Evolutionary conservation across 2,113 vertebrate species (phyloP), one percentile per base, ranked within the genome.

Genomic region (Lagopus leucura): DNA sequence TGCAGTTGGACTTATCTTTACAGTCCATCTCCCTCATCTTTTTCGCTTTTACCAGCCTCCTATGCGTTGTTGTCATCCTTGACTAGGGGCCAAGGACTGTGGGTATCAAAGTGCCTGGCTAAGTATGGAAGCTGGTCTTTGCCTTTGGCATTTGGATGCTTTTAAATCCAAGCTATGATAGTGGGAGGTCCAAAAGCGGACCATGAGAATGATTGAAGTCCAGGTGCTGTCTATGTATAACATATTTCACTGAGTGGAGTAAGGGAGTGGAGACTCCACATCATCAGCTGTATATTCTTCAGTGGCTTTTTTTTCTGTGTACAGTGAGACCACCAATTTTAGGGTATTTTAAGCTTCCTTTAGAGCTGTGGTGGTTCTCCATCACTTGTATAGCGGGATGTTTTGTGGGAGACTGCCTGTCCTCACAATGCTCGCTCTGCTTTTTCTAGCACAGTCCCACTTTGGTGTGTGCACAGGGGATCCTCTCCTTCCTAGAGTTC

Each of bases 231-330:
- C 85, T 70, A 40, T 32, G 2, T 88, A 91, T 88, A 85, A 55
- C 11, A 7, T 77, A 50, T 57, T 82, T 91, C 22, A 36, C 64
- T 30, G 60, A 67, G 36, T 50, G 73, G 67, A 85, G 34, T 67
- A 55, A n/a, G 19, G n/a, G 58, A 63, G 73, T 8, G 6, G 50
- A 30, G 13, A 45, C 32, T 85, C 70, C 2, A 32, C 10, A 36
- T 81, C 3, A 3, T 70, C 63, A 8, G 11, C n/a, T 89, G 0
- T 2, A 19, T 0, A 0, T 85, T 64, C 32, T 32, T 76, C 48
- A 50, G 36, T 57, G 30, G 28, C 27, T 90, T 91, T 8, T 86
- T 95, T 86, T 88, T 10, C 36, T 3, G 1, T 60, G 30, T 61
- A 61, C 42, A 50, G 3, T 55, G 74, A 69, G 30, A 65, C 25